Percentiles rank a stretch among this genome's conserved stretches.
These are phyloP conservation scores for Sebastiscus tertius DNA, from an alignment of 2,797 vertebrate species.

Conservation along the genomic window DNA sequence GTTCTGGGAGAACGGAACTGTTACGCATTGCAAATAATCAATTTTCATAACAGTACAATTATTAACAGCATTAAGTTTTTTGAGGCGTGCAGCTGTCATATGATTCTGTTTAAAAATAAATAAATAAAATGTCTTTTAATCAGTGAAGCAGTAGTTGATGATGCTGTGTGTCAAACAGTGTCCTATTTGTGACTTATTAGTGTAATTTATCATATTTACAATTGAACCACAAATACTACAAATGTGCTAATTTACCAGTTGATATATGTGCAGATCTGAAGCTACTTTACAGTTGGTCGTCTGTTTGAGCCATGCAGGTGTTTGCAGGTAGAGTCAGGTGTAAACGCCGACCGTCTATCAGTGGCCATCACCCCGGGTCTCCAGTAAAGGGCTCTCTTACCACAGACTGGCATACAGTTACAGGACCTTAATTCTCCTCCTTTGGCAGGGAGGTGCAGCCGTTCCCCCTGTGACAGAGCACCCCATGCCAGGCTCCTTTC, in stretches of 20 bases:
- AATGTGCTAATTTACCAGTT: neutral
- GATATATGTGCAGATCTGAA: neutral
- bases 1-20: neutral
- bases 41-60: neutral
- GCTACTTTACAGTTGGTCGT: neutral
- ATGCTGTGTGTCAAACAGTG: neutral
- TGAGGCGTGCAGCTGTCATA: neutral
- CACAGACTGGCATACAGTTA: constrained; percentile 62
- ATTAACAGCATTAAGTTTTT: neutral
- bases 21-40: neutral
- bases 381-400: constrained; percentile 31
- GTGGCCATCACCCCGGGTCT: constrained; percentile 16
- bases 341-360: neutral
- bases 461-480: constrained; percentile 66
- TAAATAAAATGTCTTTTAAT: neutral
- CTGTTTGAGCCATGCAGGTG: constrained; percentile 1
- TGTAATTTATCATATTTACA: neutral
- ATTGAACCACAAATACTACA: neutral
- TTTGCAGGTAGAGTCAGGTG: constrained; percentile 42
- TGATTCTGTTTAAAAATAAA: neutral
- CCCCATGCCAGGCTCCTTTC: constrained; percentile 80
- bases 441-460: constrained; percentile 72
- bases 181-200: neutral
- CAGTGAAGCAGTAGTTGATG: neutral
- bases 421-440: constrained; percentile 70